These are phyloP conservation scores for Neolamprologus longior DNA, from an alignment of 2,113 vertebrate genomes.

Conservation along the genomic window DNA sequence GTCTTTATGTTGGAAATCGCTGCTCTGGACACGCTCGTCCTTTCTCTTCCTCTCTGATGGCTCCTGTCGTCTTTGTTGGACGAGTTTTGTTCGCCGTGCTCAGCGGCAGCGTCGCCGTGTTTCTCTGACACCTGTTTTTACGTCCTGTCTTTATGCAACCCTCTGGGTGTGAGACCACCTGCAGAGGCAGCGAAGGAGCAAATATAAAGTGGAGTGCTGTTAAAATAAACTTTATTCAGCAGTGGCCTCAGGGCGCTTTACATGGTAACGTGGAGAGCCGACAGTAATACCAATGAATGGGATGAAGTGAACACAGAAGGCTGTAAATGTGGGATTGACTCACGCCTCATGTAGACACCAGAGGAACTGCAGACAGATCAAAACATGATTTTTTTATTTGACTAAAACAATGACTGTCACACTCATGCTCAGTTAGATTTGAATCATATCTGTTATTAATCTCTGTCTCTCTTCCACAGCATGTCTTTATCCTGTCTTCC, in stretches of 20 bases:
- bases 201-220: not conserved
- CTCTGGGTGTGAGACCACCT: not conserved
- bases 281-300: rapidly evolving
- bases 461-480: too few relatives aligned
- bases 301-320: not conserved
- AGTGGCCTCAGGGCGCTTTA: not conserved
- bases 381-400: not conserved
- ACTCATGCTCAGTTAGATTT: not conserved
- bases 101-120: not conserved
- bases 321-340: not conserved
- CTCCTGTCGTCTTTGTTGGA: not conserved
- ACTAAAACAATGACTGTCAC: not conserved
- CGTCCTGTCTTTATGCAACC: rapidly evolving
- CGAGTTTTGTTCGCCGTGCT: not conserved
- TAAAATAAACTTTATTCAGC: not conserved
- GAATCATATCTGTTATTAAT: too few relatives aligned
- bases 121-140: not conserved
- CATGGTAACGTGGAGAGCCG: not conserved
- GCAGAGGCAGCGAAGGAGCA: not conserved
- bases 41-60: not conserved
- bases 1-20: not conserved
- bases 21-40: not conserved
- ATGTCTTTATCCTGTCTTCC: too few relatives aligned
- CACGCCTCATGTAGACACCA: not conserved
- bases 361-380: not conserved